These are phyloP conservation scores for Pseudopodoces humilis DNA, from an alignment of 2,113 vertebrate genomes.

Conservation along the genomic window DNA sequence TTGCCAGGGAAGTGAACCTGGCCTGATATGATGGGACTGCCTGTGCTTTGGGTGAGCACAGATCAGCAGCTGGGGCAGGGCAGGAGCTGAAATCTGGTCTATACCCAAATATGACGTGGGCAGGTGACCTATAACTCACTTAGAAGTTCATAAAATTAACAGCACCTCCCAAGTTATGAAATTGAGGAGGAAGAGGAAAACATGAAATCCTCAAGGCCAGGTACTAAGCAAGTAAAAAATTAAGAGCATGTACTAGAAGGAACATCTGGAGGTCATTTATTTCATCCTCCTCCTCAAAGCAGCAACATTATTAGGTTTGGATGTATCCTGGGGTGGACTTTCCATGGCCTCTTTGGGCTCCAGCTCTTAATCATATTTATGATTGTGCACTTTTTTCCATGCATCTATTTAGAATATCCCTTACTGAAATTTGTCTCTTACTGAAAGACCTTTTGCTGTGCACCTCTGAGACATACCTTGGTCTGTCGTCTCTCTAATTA, in stretches of 20 bases:
- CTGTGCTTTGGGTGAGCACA: accelerated
- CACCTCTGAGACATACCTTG: background rate
- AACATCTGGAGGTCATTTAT: slow-evolving; percentile 34
- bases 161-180: background rate
- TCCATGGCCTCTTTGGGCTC: background rate
- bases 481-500: background rate
- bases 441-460: background rate
- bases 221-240: background rate
- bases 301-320: background rate
- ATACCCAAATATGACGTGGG: background rate
- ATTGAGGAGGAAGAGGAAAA: background rate
- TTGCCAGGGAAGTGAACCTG: background rate
- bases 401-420: background rate
- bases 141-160: background rate
- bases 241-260: background rate
- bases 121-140: background rate
- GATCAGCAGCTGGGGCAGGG: background rate
- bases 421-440: background rate
- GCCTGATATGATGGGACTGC: background rate
- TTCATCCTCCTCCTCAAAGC: background rate
- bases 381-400: background rate
- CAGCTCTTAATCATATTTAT: background rate
- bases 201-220: background rate
- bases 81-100: background rate
- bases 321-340: background rate